phyloP scores from a whole-genome alignment of 2,113 vertebrate species.

The Psammodynastes pulverulentus region DNA sequence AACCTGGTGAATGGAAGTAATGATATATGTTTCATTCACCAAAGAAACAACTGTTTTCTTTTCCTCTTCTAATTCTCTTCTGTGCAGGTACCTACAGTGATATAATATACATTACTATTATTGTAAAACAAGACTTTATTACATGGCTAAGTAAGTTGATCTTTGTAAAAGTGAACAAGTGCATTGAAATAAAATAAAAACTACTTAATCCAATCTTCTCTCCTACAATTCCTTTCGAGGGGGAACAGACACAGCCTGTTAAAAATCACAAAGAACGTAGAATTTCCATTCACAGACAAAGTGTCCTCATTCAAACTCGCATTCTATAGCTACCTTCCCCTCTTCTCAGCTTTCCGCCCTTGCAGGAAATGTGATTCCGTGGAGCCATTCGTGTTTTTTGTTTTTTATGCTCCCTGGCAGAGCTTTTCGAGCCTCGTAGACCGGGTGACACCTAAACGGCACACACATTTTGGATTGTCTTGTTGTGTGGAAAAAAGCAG shows the following conservation, averaged over 20 bases:
- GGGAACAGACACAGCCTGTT: conserved; percentile 95
- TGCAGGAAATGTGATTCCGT: conserved; percentile 84
- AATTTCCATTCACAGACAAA: conserved; percentile 94
- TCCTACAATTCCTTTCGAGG: conserved; percentile 79
- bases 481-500: conserved; percentile 82
- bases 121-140: conserved; percentile 84
- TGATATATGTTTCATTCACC: conserved; percentile 70
- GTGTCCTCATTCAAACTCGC: conserved; percentile 89
- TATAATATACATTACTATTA: conserved; percentile 73
- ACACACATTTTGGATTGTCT: conserved; percentile 82
- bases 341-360: conserved; percentile 85
- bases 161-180: conserved; percentile 82
- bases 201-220: conserved; percentile 86
- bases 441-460: conserved; percentile 87
- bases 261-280: conserved; percentile 95
- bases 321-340: conserved; percentile 85
- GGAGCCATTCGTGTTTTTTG: conserved; percentile 77
- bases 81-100: conserved; percentile 68
- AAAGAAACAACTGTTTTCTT: conserved; percentile 77
- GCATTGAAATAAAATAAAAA: conserved; percentile 89
- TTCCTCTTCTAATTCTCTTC: conserved; percentile 67
- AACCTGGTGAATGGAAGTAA: conserved; percentile 68
- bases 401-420: conserved; percentile 78
- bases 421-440: conserved; percentile 80
- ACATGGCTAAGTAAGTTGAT: conserved; percentile 83